Evolutionary conservation across 2,888 invertebrate species (phyloP).

Genomic region (Electrophaes corylata): DNA sequence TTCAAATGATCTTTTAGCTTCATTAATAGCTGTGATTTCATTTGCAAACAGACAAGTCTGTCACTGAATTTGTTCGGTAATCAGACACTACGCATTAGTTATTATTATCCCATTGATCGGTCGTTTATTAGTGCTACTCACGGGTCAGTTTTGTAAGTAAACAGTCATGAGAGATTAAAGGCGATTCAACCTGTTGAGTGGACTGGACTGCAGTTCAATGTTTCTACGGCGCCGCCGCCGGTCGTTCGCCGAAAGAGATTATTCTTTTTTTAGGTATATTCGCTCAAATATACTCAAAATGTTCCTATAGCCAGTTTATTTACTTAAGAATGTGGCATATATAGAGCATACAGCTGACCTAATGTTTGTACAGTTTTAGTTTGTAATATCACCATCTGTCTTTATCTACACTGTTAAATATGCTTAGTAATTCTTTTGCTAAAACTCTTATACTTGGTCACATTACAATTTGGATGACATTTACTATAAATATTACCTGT

Average conservation of each 20-base stretch:
- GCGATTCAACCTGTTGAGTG: slow-evolving; percentile 37
- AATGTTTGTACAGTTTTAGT: background rate
- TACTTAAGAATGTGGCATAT: background rate
- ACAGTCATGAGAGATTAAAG: slow-evolving; percentile 15
- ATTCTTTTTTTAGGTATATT: background rate
- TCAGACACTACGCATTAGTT: slow-evolving; percentile 76
- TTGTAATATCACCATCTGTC: too few relatives aligned
- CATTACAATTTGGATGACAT: too few relatives aligned
- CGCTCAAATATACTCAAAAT: background rate
- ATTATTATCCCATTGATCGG: slow-evolving; percentile 66
- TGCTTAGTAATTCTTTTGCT: too few relatives aligned
- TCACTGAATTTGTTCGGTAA: slow-evolving; percentile 60
- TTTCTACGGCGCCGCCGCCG: slow-evolving; percentile 30
- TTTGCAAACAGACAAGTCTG: slow-evolving; percentile 48
- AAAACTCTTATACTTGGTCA: too few relatives aligned
- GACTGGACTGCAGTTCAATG: slow-evolving; percentile 15
- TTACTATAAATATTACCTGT: too few relatives aligned
- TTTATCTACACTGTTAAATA: too few relatives aligned
- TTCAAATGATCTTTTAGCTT: slow-evolving; percentile 27
- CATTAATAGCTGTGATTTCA: slow-evolving; percentile 45
- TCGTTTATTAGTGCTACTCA: slow-evolving; percentile 39
- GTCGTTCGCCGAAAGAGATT: slow-evolving; percentile 15
- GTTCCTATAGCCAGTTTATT: background rate
- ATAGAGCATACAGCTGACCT: background rate
- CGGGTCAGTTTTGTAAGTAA: slow-evolving; percentile 34